These are phyloP conservation scores for Macropodus opercularis DNA, from an alignment of 2,797 vertebrate genomes.

Conservation along the genomic window DNA sequence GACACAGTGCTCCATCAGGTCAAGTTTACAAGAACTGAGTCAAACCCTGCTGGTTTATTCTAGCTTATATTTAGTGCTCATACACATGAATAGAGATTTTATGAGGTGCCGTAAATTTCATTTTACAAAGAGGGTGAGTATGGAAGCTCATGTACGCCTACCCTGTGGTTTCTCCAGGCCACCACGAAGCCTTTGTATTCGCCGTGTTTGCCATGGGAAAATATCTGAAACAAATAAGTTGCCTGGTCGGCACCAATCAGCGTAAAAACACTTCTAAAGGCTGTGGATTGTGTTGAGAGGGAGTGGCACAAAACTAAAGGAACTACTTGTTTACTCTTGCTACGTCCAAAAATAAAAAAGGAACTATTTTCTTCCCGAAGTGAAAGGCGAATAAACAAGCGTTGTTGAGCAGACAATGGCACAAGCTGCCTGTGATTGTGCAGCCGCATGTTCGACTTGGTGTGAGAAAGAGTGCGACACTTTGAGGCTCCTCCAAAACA, in stretches of 20 bases:
- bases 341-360: conserved; percentile 73
- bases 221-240: conserved; percentile 84
- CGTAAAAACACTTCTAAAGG: conserved; percentile 77
- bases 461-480: conserved; percentile 36
- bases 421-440: conserved; percentile 46
- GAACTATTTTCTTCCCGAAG: conserved; percentile 73
- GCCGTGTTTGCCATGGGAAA: conserved; percentile 82
- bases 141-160: conserved; percentile 75
- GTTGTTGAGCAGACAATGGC: conserved; percentile 71
- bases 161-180: conserved; percentile 77
- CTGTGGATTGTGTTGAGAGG: conserved; percentile 75
- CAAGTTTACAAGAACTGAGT: conserved; percentile 57
- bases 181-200: conserved; percentile 81
- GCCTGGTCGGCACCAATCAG: conserved; percentile 75
- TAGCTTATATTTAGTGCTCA: conserved; percentile 77
- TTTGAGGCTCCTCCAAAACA: conserved; percentile 43
- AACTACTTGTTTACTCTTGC: conserved; percentile 78
- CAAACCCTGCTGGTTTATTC: conserved; percentile 64
- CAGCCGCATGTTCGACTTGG: conserved; percentile 48
- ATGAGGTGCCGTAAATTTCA: conserved; percentile 81
- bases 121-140: conserved; percentile 76
- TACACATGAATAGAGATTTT: conserved; percentile 79
- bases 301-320: conserved; percentile 67
- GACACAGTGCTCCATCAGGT: conserved; percentile 49
- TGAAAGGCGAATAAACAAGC: conserved; percentile 78